Conservation (phyloP, 2,888 invertebrate species). For the Melieria crassipennis region DNA sequence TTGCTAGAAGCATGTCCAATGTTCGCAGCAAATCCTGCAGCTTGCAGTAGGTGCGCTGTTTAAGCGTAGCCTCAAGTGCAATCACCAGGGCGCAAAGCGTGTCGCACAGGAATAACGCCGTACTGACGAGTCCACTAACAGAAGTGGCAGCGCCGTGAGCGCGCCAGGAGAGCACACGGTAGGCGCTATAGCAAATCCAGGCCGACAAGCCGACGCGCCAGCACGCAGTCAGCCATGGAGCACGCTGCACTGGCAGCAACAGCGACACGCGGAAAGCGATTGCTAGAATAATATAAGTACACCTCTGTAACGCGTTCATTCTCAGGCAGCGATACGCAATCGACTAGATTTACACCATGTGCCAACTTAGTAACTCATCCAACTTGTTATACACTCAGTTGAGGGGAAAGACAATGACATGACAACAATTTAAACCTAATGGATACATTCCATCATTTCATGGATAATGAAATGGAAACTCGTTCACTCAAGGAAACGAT, state of each 20-base stretch:
- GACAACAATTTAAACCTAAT: no score
- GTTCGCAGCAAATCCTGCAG: conserved; percentile 19
- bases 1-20: conserved; percentile 30
- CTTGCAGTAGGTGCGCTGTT: conserved; percentile 15
- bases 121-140: conserved; percentile 40
- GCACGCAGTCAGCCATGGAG: conserved; percentile 23
- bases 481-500: no score
- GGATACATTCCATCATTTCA: no score
- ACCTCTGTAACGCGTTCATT: conserved; percentile 17
- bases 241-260: conserved; percentile 22
- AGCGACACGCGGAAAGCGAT: conserved; percentile 25
- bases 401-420: no score
- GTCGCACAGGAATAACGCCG: conserved; percentile 38
- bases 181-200: conserved; percentile 21
- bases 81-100: conserved; percentile 34
- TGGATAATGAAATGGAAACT: no score
- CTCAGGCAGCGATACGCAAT: not conserved
- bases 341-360: no score
- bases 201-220: conserved; percentile 28
- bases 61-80: conserved; percentile 40
- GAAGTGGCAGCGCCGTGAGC: conserved; percentile 31
- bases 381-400: no score
- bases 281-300: conserved; percentile 1
- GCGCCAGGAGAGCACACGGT: conserved; percentile 32
- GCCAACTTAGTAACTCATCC: no score